Conservation (phyloP, 2,113 vertebrate species). For the Glaucidium brasilianum region DNA sequence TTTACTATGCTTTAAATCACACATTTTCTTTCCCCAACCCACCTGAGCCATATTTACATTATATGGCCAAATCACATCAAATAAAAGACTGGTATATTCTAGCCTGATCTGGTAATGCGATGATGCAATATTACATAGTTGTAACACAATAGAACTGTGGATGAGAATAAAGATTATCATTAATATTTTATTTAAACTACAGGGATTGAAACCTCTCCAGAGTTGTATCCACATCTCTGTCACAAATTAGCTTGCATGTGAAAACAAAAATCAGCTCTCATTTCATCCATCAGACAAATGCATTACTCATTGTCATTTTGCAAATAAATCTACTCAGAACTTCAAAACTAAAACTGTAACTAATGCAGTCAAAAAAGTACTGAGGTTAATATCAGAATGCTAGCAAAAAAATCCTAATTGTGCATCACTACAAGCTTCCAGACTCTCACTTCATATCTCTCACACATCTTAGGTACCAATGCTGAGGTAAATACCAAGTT, state of each 20-base stretch:
- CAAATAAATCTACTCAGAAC: neutral
- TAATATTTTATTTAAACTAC: neutral
- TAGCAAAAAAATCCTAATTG: neutral
- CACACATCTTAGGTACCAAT: neutral
- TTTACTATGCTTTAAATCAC: neutral
- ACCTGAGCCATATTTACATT: neutral
- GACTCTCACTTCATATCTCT: neutral
- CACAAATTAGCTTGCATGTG: neutral
- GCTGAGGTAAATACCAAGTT: neutral
- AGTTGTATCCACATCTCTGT: neutral
- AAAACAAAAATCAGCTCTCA: neutral
- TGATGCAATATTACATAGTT: neutral
- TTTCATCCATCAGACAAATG: neutral
- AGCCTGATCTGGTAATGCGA: neutral
- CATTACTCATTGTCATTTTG: neutral
- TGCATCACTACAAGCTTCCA: neutral
- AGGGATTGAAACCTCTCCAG: neutral
- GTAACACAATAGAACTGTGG: neutral
- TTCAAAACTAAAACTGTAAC: neutral
- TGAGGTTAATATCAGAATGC: neutral
- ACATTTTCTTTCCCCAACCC: fast-evolving
- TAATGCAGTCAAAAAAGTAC: neutral
- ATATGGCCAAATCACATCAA: neutral
- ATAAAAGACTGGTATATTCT: neutral
- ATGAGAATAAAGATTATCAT: neutral